Evolutionary conservation across 2,797 vertebrate species (phyloP), one percentile per base, ranked within the genome.

Genomic region (Myotis pilosus): DNA sequence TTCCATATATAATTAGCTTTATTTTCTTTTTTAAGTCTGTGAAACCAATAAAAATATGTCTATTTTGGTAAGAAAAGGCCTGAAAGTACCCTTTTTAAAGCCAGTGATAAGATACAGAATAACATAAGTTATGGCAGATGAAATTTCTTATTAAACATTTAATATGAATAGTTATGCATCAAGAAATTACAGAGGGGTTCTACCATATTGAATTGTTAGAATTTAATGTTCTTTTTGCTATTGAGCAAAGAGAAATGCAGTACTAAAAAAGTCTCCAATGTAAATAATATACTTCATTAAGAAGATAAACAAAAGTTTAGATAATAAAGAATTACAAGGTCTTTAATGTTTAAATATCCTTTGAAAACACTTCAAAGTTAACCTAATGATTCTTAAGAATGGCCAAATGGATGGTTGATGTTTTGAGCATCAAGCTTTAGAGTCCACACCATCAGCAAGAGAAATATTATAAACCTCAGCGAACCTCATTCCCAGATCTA

Each of bases 211-310:
- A 97, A 93, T 87, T 95, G 28, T 84, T 88, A 94, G 57, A 97
- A 97, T 94, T 98, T 98, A 98, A 98, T 97, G 96, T 96, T 97
- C 84, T 57, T 93, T 91, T 66, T 53, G 8, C 19, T 69, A 87
- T 0, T 93, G 19, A 97, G 19, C 60, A 33, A 89, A 36, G 72
- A 51, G 75, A 95, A 89, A 30, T 53, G 30, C 36, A 60, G 17
- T 9, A 44, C 17, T 76, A 79, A 51, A 82, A 44, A 68, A 2
- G 17, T 92, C 33, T 11, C 81, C 72, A 20, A 22, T 28, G 44
- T 38, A 68, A 96, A 16, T 41, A 72, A 15, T 9, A 62, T 3
- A 89, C 62, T 78, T 38, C 13, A 72, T 6, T 1, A 91, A 11
- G 78, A 96, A 74, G 20, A 96, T 19, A 25, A 87, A 60, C 9